Base-by-base conservation (phyloP, 1,140 invertebrate genomes). In the Drosophila aff. region DNA sequence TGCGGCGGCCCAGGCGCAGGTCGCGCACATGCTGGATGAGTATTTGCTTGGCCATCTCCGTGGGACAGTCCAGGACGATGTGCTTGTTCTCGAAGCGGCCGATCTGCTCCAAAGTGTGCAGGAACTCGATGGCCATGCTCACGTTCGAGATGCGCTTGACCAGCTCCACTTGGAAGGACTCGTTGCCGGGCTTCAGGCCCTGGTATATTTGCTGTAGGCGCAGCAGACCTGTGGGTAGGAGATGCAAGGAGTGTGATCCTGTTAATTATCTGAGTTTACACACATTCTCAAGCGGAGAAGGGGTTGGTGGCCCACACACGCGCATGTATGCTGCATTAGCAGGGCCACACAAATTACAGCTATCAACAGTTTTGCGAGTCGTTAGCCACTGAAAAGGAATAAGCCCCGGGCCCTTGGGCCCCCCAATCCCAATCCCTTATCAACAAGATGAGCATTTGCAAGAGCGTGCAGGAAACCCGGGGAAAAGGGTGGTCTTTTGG, bases 181-280 rank as follows among this genome's bases (percentile, higher is more conserved):
- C 95, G 87, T 96, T 96, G 53, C 96, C 96, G 58, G 96, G 96
- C 66, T 95, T 95, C 82, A 97, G 93, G 26, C 96, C 96, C 92
- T 98, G 97, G 92, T 98, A 98, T 75, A 98, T 96, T 93, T 97
- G 96, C 90, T 99, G 97, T 81, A 98, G 94, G 91, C 97, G 95
- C 61, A 98, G 94, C 60, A 99, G 94, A 84, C 98, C 98, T 98
- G 93, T 81, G 74, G 23, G 23, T 1, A n/a, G 47, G 23, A 31
- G 31, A 41, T 46, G 52, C 18, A 38, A 15, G 61, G 28, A 65
- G 49, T 63, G 52, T 69, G 67, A 78, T 67, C 59, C 61, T 71
- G 74, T 89, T 89, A 84, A 89, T 87, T 83, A 89, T 82, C 77
- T 68, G 63, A 47, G 53, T 58, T 71, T 77, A 31, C 43, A 36